Evolutionary conservation across 2,113 vertebrate genomes (phyloP), one percentile per base, ranked within the genome.

Genomic region (Arvicanthis niloticus): DNA sequence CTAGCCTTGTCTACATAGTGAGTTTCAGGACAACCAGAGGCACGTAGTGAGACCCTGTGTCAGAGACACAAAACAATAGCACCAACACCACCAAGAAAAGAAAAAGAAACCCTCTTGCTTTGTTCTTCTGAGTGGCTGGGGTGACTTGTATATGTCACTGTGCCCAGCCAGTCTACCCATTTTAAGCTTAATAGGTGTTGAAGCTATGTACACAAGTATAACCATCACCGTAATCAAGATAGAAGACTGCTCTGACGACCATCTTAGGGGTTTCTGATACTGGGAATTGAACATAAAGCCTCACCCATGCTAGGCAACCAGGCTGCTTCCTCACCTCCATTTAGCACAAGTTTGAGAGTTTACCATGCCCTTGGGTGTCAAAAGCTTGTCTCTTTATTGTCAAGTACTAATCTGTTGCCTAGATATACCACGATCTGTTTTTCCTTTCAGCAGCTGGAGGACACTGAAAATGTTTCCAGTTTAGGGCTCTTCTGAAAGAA

Each of bases 401-500:
- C 60, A n/a, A 60, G 45, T 65, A 80, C 37, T 81, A 53, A 15
- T 77, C 72, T 84, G 40, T 37, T 88, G 40, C 84, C 7, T 45
- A 26, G 56, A 29, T 67, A 13, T 67, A 80, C 13, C 56, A 70
- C 34, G 22, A 7, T 89, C 53, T 77, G 21, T 87, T 93, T 81
- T 87, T 81, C 29, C 45, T 21, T 70, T 92, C 56, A 75, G 40
- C 75, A 42, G 8, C 13, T 88, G 22, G 82, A 45, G 6, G 62
- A 37, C 56, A 77, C 62, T 90, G 84, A 37, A 86, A 48, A 45
- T 91, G 78, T 96, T 90, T 94, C 34, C 73, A 89, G 53, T 94
- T 92, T 65, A 13, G 62, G 34, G 31, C 82, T 58, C 31, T 96
- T 70, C 53, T 87, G 91, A 97, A 87, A 88, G n/a, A 92, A 96